Conservation (phyloP, 2,113 vertebrate species). For the Desmodus rotundus region DNA sequence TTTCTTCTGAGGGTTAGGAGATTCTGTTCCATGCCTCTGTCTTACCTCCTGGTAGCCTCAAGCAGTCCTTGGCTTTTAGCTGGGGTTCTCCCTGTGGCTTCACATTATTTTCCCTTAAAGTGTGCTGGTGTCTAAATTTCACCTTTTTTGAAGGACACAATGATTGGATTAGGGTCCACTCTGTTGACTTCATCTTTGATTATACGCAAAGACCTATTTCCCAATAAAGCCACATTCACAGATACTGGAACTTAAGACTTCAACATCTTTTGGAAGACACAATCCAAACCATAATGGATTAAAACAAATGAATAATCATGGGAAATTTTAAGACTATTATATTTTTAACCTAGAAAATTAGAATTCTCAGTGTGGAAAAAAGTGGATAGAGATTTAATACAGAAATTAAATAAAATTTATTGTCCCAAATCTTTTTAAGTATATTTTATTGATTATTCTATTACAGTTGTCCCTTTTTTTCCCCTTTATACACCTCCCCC, state of each 20-base stretch:
- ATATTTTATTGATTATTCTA: too few species aligned
- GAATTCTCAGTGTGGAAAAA: background rate
- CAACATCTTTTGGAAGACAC: background rate
- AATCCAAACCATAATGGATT: background rate
- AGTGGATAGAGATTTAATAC: background rate
- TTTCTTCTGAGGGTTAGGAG: background rate
- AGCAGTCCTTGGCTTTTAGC: background rate
- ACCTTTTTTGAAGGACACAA: background rate
- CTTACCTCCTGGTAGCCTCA: background rate
- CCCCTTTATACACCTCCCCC: too few species aligned
- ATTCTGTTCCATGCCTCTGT: background rate
- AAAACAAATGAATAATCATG: background rate
- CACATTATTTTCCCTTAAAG: background rate
- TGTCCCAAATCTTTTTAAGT: background rate
- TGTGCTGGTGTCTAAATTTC: background rate
- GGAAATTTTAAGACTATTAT: background rate
- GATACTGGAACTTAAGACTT: background rate
- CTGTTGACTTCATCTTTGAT: background rate
- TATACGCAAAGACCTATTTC: background rate
- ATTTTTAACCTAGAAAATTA: background rate
- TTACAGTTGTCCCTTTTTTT: too few species aligned
- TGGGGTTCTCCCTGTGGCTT: background rate
- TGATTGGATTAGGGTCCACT: background rate
- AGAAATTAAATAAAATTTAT: background rate
- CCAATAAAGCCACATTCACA: background rate